Conservation (phyloP, 37 sponge, comb jelly and placozoan genomes). For the Oopsacas minuta region DNA sequence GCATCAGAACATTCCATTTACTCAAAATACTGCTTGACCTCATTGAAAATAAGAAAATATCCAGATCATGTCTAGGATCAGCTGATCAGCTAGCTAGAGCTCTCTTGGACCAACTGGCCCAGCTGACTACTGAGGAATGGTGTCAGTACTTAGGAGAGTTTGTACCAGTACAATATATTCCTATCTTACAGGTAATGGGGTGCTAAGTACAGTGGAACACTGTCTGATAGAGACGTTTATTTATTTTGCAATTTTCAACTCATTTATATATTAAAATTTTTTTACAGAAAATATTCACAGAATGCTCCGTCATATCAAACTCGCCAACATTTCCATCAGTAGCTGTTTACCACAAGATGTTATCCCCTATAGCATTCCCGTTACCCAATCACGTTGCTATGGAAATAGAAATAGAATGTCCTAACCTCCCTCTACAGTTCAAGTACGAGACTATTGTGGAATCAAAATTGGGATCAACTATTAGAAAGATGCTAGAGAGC, state of each 20-base stretch:
- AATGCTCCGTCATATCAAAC: not conserved
- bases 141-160: conserved; percentile 43
- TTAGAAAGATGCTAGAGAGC: not conserved
- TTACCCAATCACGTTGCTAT: conserved; percentile 14
- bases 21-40: conserved; percentile 40
- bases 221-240: too few species aligned
- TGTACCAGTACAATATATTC: conserved; percentile 51
- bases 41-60: not conserved
- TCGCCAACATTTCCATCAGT: not conserved
- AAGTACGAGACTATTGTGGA: not conserved
- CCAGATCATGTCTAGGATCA: not conserved
- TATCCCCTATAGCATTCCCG: not conserved
- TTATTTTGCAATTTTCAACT: not conserved
- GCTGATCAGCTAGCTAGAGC: conserved; percentile 33
- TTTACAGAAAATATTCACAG: not conserved
- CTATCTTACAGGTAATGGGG: conserved; percentile 26
- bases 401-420: conserved; percentile 18
- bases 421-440: not conserved
- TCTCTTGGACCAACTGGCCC: conserved; percentile 26
- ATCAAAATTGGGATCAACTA: not conserved
- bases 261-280: not conserved
- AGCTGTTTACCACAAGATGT: not conserved
- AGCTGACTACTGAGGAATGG: conserved; percentile 36
- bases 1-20: conserved; percentile 73
- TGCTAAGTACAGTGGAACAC: not conserved